Conservation (phyloP, 2,113 vertebrate genomes). For the Centropus unirufus region DNA sequence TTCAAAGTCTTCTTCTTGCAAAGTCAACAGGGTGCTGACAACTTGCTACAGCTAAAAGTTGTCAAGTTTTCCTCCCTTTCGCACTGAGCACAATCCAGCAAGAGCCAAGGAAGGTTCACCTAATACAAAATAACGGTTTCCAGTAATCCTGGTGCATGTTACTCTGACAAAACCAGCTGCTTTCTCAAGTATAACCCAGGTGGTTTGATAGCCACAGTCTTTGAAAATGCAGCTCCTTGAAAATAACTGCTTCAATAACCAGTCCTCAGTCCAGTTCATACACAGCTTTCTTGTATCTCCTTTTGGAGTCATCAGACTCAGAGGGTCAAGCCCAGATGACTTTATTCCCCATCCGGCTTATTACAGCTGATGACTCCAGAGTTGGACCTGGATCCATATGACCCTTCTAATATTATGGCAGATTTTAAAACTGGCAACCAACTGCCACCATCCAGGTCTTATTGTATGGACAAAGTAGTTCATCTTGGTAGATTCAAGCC, state of each 20-base stretch:
- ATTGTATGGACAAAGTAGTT: neutral
- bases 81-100: neutral
- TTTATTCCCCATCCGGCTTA: neutral
- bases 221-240: neutral
- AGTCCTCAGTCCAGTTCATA: accelerated
- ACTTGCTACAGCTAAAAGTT: neutral
- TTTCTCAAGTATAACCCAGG: neutral
- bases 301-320: neutral
- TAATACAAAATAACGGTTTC: neutral
- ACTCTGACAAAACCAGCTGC: neutral
- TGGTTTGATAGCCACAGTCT: neutral
- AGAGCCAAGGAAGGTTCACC: neutral
- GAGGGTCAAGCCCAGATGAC: neutral
- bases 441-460: neutral
- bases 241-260: neutral
- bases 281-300: neutral
- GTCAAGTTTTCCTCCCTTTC: neutral
- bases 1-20: neutral
- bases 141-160: neutral
- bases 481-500: neutral
- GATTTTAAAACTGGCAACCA: neutral
- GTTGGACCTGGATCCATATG: neutral
- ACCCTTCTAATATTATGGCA: neutral
- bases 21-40: neutral
- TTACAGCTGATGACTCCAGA: neutral